Percentiles rank a stretch among this genome's conserved stretches.
phyloP scores from a whole-genome alignment of 2,888 invertebrate genomes.

The Listrodromus nycthemerus region DNA sequence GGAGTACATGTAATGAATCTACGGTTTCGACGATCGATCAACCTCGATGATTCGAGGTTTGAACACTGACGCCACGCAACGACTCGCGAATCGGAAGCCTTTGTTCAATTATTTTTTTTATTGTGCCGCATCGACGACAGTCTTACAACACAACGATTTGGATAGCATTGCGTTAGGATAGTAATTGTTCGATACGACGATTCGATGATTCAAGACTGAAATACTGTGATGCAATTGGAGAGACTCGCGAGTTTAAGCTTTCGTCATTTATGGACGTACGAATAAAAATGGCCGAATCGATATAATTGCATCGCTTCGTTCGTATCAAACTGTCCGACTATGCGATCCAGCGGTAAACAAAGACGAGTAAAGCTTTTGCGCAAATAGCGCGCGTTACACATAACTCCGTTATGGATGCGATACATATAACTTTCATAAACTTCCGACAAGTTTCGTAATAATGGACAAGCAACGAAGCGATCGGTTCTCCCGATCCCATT shows the following conservation, averaged over 20 bases:
- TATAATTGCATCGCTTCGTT: conserved; percentile 12
- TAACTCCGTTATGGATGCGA: background rate
- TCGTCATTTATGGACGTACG: background rate
- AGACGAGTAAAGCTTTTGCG: conserved; percentile 3
- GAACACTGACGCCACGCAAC: too few relatives aligned
- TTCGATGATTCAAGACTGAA: background rate
- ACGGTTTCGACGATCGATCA: too few relatives aligned
- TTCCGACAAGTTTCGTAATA: background rate
- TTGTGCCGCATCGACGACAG: background rate
- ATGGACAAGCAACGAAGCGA: background rate
- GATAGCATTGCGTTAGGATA: background rate
- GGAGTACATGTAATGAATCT: too few relatives aligned
- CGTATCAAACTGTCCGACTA: conserved; percentile 12
- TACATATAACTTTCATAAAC: conserved; percentile 3
- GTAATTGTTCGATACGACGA: background rate
- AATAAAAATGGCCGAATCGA: background rate
- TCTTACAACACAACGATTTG: background rate
- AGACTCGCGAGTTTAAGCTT: background rate
- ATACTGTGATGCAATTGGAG: background rate
- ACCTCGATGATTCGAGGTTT: too few relatives aligned
- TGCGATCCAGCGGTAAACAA: conserved; percentile 28
- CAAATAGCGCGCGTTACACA: background rate
- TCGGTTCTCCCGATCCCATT: background rate
- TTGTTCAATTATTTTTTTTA: background rate
- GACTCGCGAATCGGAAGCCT: too few relatives aligned